phyloP scores from a whole-genome alignment of 2,797 vertebrate genomes.

The Chaetophractus vellerosus region DNA sequence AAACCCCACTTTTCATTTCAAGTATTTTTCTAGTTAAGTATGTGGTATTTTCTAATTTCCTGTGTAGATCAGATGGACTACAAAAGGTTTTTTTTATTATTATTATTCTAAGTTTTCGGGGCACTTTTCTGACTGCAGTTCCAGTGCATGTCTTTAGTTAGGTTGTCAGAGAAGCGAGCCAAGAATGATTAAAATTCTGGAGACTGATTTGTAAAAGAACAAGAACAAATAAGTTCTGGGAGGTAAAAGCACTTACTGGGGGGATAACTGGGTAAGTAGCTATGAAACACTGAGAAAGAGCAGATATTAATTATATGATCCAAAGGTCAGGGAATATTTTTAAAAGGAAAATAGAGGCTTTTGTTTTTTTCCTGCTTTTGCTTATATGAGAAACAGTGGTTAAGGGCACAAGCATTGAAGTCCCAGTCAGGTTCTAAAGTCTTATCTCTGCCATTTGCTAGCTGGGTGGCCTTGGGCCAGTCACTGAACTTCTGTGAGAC shows the following conservation, averaged over 20 bases:
- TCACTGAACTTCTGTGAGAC: background rate
- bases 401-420: background rate
- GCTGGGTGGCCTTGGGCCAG: background rate
- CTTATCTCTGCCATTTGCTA: background rate
- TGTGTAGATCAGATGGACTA: slow-evolving; percentile 78
- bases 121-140: slow-evolving; percentile 68
- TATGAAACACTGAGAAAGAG: slow-evolving; percentile 43
- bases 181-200: slow-evolving; percentile 78
- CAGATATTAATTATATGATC: slow-evolving; percentile 46
- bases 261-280: slow-evolving; percentile 43
- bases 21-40: slow-evolving; percentile 86
- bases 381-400: background rate
- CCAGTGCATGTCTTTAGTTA: slow-evolving; percentile 64
- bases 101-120: slow-evolving; percentile 52
- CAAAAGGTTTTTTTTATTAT: slow-evolving; percentile 50
- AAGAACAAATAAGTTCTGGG: slow-evolving; percentile 40
- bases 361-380: background rate
- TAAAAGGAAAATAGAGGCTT: slow-evolving; percentile 28
- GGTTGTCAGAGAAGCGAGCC: slow-evolving; percentile 71
- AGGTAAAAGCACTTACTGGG: slow-evolving; percentile 53
- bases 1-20: slow-evolving; percentile 86
- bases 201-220: slow-evolving; percentile 60
- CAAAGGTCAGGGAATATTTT: background rate
- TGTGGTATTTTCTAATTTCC: slow-evolving; percentile 86
- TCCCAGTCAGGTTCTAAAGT: background rate